Evolutionary conservation across 2,113 vertebrate genomes (phyloP), one percentile per base, ranked within the genome.

Genomic region (Penelope pileata): DNA sequence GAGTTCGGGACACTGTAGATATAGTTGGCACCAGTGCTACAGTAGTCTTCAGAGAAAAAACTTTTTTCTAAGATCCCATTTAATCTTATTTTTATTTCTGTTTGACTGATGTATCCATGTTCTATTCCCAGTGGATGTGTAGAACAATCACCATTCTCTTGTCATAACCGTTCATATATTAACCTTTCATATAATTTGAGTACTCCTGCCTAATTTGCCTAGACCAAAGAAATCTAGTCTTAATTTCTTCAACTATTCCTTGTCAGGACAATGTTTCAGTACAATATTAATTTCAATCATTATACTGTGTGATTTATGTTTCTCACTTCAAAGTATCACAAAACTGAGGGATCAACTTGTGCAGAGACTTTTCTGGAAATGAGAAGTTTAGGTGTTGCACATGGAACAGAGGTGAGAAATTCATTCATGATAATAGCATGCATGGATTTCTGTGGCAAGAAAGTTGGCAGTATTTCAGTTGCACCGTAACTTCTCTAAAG

Each of bases 51-150:
- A 70, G 53, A 12, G 3, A n/a, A 15, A 81, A 89, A 78, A 19
- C 12, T 72, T 88, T 91, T 88, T 79, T 10, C 34, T 81, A 83
- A 36, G 24, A 77, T 90, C 34, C 23, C 47, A 38, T 88, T 88
- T 77, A 83, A 86, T 78, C 51, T 72, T 93, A 30, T 43, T 92
- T 88, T 86, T 10, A 19, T 93, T 94, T 89, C 83, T 86, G n/a
- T 36, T 86, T 81, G 75, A 51, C 18, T 51, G 14, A 56, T 81
- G 23, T 75, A 75, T 47, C 60, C 21, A 2, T 90, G 58, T 82
- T 87, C 56, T 91, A 1, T 68, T 96, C 80, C 68, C 83, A 53
- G 47, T 60, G 36, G 64, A 78, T 40, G 14, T 91, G 69, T 78
- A 84, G 73, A 92, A 82, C 47, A 75, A 67, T 88, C 80, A 78